These are phyloP conservation scores for Trachelus iudaicus DNA, from an alignment of 2,888 invertebrate species.

Conservation along the genomic window DNA sequence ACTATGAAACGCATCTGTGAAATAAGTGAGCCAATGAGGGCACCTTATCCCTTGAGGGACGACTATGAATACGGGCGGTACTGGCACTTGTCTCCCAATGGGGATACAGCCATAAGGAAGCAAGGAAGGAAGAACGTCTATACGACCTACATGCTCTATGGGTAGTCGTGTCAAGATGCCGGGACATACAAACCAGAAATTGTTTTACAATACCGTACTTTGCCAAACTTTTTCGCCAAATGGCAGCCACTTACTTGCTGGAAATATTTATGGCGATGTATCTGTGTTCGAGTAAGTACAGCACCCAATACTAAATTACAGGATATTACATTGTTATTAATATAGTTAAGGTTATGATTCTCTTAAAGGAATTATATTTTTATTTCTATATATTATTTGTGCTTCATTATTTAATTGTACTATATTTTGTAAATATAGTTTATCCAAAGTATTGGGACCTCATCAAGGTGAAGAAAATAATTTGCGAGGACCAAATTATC, in stretches of 20 bases:
- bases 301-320: no score
- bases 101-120: no score
- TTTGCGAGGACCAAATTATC: slow-evolving; percentile 73
- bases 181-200: slow-evolving; percentile 65
- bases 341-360: no score
- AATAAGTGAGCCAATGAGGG: no score
- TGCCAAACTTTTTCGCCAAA: slow-evolving; percentile 86
- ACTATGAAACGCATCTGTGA: no score
- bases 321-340: no score
- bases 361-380: not conserved
- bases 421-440: slow-evolving; percentile 65
- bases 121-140: no score
- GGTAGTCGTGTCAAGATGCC: slow-evolving; percentile 35
- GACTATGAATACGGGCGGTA: no score
- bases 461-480: slow-evolving; percentile 69
- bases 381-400: slow-evolving; percentile 1
- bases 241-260: slow-evolving; percentile 83
- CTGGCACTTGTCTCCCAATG: no score
- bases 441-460: slow-evolving; percentile 73
- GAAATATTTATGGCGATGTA: slow-evolving; percentile 86
- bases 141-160: no score
- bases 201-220: slow-evolving; percentile 83
- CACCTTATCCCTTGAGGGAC: no score
- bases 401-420: slow-evolving; percentile 4
- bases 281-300: slow-evolving; percentile 82